Evolutionary conservation across 30 jellyfish, hydroid and myxozoan genomes (phyloP).

Genomic region (Hydractinia echinata): DNA sequence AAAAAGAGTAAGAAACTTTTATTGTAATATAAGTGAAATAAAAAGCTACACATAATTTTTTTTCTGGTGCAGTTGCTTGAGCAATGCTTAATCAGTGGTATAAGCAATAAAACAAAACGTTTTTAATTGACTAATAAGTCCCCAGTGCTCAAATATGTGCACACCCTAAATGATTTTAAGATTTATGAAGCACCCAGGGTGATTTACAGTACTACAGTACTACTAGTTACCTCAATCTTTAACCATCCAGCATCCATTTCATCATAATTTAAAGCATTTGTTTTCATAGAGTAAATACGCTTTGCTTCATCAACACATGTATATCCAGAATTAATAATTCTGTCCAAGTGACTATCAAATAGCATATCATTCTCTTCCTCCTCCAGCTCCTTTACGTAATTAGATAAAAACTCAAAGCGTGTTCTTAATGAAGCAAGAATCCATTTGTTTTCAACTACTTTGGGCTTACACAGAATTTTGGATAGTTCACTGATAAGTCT

Average conservation of each 20-base stretch:
- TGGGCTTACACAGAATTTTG: neutral
- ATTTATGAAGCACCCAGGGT: no score
- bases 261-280: neutral
- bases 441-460: slow-evolving; percentile 1
- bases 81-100: no score
- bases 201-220: neutral
- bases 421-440: slow-evolving; percentile 5
- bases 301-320: slow-evolving; percentile 1
- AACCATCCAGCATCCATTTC: neutral
- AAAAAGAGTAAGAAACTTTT: no score
- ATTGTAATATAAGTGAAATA: no score
- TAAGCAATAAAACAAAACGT: no score
- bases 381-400: neutral
- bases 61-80: no score
- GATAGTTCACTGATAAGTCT: neutral
- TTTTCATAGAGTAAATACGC: neutral
- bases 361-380: neutral
- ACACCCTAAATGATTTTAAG: no score
- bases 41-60: no score
- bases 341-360: slow-evolving; percentile 9
- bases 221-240: neutral
- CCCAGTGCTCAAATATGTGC: no score
- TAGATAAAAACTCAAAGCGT: slow-evolving; percentile 1
- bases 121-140: no score
- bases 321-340: slow-evolving; percentile 8